A percentile compares a stretch with the other conserved stretches of the same genome.
phyloP scores from a whole-genome alignment of 2,113 vertebrate genomes.

The Donacobius atricapilla region DNA sequence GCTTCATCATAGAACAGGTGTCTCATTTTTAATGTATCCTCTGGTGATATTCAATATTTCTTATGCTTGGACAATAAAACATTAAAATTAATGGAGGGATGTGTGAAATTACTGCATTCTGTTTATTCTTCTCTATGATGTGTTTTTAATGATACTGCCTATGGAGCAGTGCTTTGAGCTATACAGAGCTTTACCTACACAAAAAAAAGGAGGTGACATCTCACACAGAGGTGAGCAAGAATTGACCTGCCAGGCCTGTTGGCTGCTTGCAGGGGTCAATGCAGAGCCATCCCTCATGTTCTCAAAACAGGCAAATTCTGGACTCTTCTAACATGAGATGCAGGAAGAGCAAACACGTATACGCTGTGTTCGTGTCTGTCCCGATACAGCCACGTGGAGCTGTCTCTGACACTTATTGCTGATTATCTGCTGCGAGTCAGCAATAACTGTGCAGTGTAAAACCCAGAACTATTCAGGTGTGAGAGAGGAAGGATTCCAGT shows the following conservation, averaged over 20 bases:
- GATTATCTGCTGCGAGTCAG: background rate
- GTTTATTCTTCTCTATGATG: background rate
- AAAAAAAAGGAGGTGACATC: background rate
- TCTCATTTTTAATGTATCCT: background rate
- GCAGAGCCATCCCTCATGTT: background rate
- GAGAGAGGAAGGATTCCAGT: background rate
- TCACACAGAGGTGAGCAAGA: background rate
- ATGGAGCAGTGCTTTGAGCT: background rate
- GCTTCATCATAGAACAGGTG: background rate
- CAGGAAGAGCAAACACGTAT: accelerated
- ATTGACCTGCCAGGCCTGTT: background rate
- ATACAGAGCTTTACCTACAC: accelerated
- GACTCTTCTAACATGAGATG: background rate
- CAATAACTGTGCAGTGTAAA: background rate
- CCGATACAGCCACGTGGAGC: background rate
- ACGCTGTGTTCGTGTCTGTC: background rate
- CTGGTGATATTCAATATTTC: background rate
- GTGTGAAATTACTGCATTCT: background rate
- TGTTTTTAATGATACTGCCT: background rate
- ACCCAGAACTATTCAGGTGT: background rate
- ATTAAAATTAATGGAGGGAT: accelerated
- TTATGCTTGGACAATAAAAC: background rate
- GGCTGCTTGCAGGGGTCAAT: background rate
- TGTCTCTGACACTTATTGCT: background rate
- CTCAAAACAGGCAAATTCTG: background rate